A percentile compares a stretch with the other conserved stretches of the same genome.
phyloP scores from a whole-genome alignment of 2,888 invertebrate species.

The Augiades crinisus region DNA sequence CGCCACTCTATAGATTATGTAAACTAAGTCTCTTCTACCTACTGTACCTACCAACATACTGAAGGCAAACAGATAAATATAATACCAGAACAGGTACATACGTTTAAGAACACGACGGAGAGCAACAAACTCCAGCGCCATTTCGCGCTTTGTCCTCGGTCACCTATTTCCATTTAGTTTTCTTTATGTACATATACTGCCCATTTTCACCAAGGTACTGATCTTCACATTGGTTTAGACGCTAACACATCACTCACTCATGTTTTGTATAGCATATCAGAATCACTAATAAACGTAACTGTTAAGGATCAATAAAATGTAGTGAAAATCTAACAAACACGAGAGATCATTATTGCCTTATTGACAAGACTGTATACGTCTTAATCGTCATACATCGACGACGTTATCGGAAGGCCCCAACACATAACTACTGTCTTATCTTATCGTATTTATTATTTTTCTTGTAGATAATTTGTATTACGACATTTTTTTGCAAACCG shows the following conservation, averaged over 20 bases:
- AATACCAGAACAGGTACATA: constrained; percentile 44
- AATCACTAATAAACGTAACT: constrained; percentile 1
- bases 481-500: constrained; percentile 6
- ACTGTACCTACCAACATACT: neutral
- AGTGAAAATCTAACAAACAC: constrained; percentile 21
- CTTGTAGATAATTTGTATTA: constrained; percentile 33
- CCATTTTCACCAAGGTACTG: constrained; percentile 8
- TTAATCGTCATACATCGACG: constrained; percentile 51
- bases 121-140: constrained; percentile 71
- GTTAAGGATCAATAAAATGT: constrained; percentile 6
- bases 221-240: neutral
- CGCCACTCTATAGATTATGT: no score
- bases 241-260: constrained; percentile 27
- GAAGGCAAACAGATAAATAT: neutral
- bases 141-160: constrained; percentile 47
- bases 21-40: neutral
- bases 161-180: constrained; percentile 65
- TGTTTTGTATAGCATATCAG: constrained; percentile 26
- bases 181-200: constrained; percentile 18
- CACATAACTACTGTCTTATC: constrained; percentile 69
- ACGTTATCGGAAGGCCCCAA: constrained; percentile 62
- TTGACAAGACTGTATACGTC: constrained; percentile 62
- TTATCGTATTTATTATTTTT: constrained; percentile 54
- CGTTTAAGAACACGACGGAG: constrained; percentile 64
- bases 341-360: constrained; percentile 53